phyloP scores from a whole-genome alignment of 2,113 vertebrate species.

The Zosterops pallidus region DNA sequence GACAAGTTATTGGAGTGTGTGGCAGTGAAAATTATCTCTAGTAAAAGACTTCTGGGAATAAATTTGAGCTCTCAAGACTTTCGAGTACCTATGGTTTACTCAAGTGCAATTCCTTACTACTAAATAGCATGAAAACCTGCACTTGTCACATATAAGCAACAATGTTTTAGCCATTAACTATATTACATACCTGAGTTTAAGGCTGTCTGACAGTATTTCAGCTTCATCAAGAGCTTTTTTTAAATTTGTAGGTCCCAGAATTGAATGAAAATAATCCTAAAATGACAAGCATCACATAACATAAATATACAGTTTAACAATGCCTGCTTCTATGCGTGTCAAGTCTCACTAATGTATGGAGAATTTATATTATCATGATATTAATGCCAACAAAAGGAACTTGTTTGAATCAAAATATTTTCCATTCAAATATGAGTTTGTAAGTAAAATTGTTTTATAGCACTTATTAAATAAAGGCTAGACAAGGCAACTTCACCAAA shows the following conservation, averaged over 20 bases:
- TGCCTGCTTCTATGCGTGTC: not conserved
- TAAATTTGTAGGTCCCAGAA: constrained; percentile 89
- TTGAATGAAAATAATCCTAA: constrained; percentile 89
- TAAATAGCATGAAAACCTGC: not conserved
- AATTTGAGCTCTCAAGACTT: not conserved
- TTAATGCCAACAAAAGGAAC: not conserved
- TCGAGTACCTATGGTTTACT: not conserved
- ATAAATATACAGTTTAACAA: not conserved
- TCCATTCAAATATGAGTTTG: not conserved
- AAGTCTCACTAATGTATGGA: not conserved
- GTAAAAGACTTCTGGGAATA: not conserved
- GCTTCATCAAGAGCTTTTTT: constrained; percentile 97
- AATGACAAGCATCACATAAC: constrained; percentile 52
- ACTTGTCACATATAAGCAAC: not conserved
- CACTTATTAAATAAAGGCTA: not conserved
- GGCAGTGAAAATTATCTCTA: not conserved
- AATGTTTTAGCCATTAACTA: not conserved
- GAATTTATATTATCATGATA: not conserved
- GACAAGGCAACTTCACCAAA: not conserved
- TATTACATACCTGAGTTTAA: constrained; percentile 86
- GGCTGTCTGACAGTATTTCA: constrained; percentile 94
- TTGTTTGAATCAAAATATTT: not conserved
- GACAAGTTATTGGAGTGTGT: not conserved
- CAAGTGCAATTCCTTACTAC: not conserved
- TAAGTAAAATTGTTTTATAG: not conserved